A percentile compares a stretch with the other conserved stretches of the same genome.
Evolutionary conservation across 1,140 invertebrate species (phyloP).

Genomic region (Philotrypesis tridentata): DNA sequence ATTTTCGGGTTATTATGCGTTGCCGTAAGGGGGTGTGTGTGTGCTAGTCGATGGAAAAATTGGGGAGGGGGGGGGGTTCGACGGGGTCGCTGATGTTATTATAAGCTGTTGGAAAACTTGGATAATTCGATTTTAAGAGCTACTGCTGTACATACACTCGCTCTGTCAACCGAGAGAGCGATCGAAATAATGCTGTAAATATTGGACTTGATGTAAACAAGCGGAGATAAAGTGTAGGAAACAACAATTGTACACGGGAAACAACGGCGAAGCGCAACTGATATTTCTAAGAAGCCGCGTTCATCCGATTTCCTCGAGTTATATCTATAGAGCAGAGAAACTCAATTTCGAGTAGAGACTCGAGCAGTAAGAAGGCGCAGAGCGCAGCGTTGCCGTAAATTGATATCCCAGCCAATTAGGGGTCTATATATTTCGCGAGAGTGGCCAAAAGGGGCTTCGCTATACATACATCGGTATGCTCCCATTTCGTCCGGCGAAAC

Average conservation of each 20-base stretch:
- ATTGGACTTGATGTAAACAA: no score
- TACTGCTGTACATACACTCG: no score
- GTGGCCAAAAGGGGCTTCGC: constrained; percentile 8
- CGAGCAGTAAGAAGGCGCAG: not conserved
- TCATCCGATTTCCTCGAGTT: not conserved
- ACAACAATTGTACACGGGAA: no score
- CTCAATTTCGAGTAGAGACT: not conserved
- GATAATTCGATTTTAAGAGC: no score
- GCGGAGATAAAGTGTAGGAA: no score
- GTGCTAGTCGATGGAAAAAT: no score
- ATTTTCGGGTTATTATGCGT: not conserved
- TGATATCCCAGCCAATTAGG: constrained; percentile 62
- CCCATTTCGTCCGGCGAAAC: constrained; percentile 53
- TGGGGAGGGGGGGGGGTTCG: no score
- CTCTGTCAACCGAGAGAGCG: no score
- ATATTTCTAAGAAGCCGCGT: not conserved
- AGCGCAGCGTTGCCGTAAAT: constrained; percentile 40
- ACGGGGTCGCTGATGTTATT: no score
- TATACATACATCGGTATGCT: constrained; percentile 5
- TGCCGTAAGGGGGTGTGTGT: not conserved
- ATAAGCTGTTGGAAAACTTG: no score
- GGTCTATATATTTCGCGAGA: constrained; percentile 39
- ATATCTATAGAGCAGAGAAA: no score
- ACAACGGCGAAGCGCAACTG: not conserved
- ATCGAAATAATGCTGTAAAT: no score